Evolutionary conservation across 1,140 invertebrate genomes (phyloP).

Genomic region (Propsilocerus akamusi): DNA sequence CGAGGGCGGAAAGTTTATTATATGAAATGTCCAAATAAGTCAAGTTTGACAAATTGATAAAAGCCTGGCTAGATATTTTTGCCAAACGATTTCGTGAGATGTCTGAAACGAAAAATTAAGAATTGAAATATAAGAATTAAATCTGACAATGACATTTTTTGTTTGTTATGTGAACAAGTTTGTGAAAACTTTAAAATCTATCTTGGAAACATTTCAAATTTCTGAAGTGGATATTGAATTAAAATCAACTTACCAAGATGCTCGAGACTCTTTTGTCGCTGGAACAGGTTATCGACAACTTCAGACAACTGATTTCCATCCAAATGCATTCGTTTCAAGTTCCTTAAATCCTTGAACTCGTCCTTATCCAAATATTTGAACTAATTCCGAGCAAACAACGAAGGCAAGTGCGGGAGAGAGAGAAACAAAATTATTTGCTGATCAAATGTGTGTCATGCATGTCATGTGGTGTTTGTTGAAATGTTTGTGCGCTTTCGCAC

Average conservation of each 20-base stretch:
- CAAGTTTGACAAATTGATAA: conserved; percentile 37
- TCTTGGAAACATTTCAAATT: too few species aligned
- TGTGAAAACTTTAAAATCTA: too few species aligned
- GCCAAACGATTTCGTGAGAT: conserved; percentile 43
- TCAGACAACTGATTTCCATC: conserved; percentile 51
- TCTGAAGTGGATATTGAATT: too few species aligned
- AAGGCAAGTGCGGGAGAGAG: neutral
- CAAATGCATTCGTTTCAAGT: conserved; percentile 37
- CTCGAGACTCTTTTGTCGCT: conserved; percentile 28
- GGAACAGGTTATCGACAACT: conserved; percentile 44
- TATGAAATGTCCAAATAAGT: conserved; percentile 40
- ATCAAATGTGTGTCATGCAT: too few species aligned
- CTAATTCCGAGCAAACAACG: conserved; percentile 8
- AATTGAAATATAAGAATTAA: too few species aligned
- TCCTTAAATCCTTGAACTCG: conserved; percentile 40
- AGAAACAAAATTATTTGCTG: neutral
- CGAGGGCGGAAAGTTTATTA: conserved; percentile 41
- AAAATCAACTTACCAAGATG: conserved; percentile 4
- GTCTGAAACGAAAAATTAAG: neutral
- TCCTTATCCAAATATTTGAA: conserved; percentile 48
- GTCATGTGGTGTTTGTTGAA: too few species aligned
- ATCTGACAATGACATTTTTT: too few species aligned
- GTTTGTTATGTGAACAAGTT: too few species aligned
- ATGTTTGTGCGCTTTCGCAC: too few species aligned
- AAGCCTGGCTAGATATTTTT: conserved; percentile 37